These are phyloP conservation scores for Pangasius mekongensis DNA, from an alignment of 2,797 vertebrate genomes.

Conservation along the genomic window DNA sequence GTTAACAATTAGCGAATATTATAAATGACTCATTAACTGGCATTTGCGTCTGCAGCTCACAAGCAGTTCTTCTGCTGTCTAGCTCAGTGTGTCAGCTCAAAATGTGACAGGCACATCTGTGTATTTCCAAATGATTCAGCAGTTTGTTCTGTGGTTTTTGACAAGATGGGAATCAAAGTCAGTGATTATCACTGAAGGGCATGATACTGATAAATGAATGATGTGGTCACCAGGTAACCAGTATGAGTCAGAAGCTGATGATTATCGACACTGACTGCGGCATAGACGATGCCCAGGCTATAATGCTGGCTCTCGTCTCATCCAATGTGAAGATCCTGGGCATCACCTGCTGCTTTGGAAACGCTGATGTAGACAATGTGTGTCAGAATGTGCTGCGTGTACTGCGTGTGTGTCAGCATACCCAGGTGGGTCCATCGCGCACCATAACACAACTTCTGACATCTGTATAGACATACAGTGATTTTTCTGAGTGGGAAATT, in stretches of 20 bases:
- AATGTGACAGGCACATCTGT: neutral
- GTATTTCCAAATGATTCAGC: neutral
- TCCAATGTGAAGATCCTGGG: constrained; percentile 71
- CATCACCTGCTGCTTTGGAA: constrained; percentile 80
- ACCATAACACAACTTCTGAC: neutral
- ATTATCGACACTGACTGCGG: constrained; percentile 82
- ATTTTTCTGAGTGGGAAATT: neutral
- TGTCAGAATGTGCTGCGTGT: constrained; percentile 78
- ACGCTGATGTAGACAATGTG: constrained; percentile 70
- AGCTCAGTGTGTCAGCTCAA: neutral
- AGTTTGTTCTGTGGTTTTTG: neutral
- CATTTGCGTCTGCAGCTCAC: neutral
- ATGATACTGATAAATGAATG: constrained; percentile 2
- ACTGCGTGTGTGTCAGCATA: constrained; percentile 69
- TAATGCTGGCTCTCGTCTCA: constrained; percentile 76
- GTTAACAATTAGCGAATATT: neutral
- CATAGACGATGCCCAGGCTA: constrained; percentile 80
- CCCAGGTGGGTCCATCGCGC: constrained; percentile 62
- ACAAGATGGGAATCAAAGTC: neutral
- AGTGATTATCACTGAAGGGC: neutral
- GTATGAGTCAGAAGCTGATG: constrained; percentile 74
- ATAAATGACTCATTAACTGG: neutral
- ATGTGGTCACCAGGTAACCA: constrained; percentile 31
- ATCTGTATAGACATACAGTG: neutral
- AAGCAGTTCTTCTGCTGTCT: neutral